Evolutionary conservation across 1,140 invertebrate genomes (phyloP), one percentile per base, ranked within the genome.

Genomic region (Pararge aegeria): DNA sequence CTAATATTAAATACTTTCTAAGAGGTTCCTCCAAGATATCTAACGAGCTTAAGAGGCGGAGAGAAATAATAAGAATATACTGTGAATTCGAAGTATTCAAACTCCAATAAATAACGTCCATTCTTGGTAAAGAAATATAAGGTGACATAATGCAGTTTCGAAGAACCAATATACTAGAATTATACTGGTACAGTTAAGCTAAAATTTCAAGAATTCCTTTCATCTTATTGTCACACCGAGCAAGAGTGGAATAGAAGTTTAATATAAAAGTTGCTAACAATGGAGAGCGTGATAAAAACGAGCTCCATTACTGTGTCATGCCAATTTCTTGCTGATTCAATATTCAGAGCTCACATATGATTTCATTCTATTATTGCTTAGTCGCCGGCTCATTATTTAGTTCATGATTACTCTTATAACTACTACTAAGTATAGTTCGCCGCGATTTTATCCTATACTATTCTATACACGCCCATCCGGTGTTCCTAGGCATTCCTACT

Each of bases 111-210:
- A 12, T 3, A 12, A 34, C 30, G 2, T 12, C 2, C 10, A 10
- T 12, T 34, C 12, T 12, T 3, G 10, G 3, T 10, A 34, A 34
- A 34, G 9, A 34, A 34, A 34, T 12, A 34, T n/a, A 12, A 34
- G 30, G 30, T 34, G 30, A 24, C 24, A 12, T 34, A n/a, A 34
- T 34, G 10, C 12, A 52, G n/a, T 37, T 52, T 15, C 37, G 30
- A 52, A 52, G 37, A 30, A 52, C 50, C 50, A 52, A 52, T 52
- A 52, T 21, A 21, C 19, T 52, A 52, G 50, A 52, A 30, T 52
- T 52, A 34, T 38, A 52, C 20, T 34, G 30, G 30, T 1, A 34
- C 30, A 34, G 7, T 34, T 34, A 34, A 12, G 2, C 30, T 34
- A 34, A 34, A 34, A 10, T 34, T 34, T 1, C 7, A 30, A 34